Base-by-base conservation (phyloP, 2,888 invertebrate species). In the Drosophila acutilabella region DNA sequence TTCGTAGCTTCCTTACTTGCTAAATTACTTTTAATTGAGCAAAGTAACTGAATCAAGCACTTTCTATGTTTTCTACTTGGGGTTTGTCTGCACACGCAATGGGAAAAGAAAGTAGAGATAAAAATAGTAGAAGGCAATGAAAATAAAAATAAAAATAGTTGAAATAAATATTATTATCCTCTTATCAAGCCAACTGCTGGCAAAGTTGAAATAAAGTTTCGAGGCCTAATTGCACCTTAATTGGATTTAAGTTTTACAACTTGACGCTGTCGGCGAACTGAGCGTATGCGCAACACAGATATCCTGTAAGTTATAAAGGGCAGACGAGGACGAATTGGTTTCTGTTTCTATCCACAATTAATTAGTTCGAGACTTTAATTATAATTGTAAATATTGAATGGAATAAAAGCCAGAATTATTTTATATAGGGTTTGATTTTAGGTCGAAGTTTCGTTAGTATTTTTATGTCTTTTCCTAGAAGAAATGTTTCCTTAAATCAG, bases 11-110 rank as follows among this genome's bases (percentile, higher is more conserved):
- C 7, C 18, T 20, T 20, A 7, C 18, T 13, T 33, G 23, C 7
- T 58, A 42, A 53, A 53, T 71, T 71, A 52, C 38, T 71, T 58
- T 64, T 75, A 61, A 71, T 77, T 74, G 77, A 71, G 65, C 53
- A 30, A 53, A 60, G 53, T 58, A 40, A 16, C 36, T 44, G 40
- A 13, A 2, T 2, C 30, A n/a, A 13, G 8, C 40, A 48, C 6
- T 48, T 50, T 14, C 42, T 11, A 51, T 13, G 40, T 41, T 1
- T 44, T 58, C 30, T 38, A 52, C 30, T 53, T 65, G 53, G 48
- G 58, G 74, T 53, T 59, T 33, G 74, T 53, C 56, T 51, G 30
- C n/a, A n/a, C 18, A 8, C 18, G 13, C 10, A 23, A n/a, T 26
- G 1, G 18, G 23, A 42, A 8, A 53, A 53, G 1, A 11, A 11